Conservation (phyloP, 1,140 invertebrate genomes). For the Magallana gigas region DNA sequence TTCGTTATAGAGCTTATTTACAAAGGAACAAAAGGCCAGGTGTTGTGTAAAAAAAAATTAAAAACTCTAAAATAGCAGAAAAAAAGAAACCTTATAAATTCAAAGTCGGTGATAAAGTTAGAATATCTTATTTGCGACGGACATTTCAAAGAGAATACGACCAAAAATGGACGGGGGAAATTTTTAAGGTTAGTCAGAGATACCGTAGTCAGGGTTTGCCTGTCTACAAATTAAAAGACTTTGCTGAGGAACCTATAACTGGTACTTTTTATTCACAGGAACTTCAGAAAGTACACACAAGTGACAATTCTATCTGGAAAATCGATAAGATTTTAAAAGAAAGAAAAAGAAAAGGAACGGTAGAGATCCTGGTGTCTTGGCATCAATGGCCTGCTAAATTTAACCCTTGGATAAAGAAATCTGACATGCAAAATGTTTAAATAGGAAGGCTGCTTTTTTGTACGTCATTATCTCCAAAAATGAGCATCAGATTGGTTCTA, state of each 20-base stretch:
- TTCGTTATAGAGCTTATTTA: too few relatives aligned
- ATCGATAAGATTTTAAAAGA: constrained; percentile 36
- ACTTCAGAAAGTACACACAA: constrained; percentile 34
- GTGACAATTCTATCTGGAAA: constrained; percentile 29
- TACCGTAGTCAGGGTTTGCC: constrained; percentile 23
- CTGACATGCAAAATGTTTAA: constrained; percentile 11
- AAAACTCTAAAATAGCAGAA: not conserved
- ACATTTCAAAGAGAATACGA: constrained; percentile 47
- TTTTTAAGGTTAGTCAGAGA: constrained; percentile 39
- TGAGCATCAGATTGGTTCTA: constrained; percentile 9
- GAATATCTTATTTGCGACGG: constrained; percentile 39
- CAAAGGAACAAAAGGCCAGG: too few relatives aligned
- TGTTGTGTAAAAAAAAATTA: too few relatives aligned
- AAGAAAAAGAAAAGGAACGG: not conserved
- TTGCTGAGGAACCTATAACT: constrained; percentile 4
- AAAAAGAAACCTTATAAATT: constrained; percentile 29
- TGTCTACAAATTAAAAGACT: constrained; percentile 21
- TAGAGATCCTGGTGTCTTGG: constrained; percentile 40
- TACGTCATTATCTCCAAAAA: not conserved
- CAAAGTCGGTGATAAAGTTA: constrained; percentile 39
- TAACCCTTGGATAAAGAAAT: constrained; percentile 41
- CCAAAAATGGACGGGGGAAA: constrained; percentile 48
- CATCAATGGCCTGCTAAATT: constrained; percentile 43
- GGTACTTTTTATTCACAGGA: constrained; percentile 41
- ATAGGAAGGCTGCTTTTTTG: not conserved